phyloP scores from a whole-genome alignment of 2,113 vertebrate species.

The Dinomys branickii region DNA sequence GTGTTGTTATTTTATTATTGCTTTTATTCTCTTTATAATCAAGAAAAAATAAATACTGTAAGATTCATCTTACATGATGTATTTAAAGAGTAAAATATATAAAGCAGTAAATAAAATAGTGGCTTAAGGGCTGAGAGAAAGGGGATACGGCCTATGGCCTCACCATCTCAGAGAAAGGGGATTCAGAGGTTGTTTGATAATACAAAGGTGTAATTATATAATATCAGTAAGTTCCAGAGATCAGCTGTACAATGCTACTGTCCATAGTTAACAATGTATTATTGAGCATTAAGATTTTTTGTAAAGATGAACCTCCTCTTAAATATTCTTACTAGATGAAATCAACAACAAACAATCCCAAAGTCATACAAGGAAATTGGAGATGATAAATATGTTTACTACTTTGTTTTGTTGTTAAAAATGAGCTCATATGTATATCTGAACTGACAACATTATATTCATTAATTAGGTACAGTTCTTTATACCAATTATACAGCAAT shows the following conservation, averaged over 20 bases:
- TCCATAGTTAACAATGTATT: neutral
- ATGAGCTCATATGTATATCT: too few relatives aligned
- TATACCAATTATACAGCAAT: neutral
- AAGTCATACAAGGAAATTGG: neutral
- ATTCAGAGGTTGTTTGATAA: too few relatives aligned
- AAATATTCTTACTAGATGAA: neutral
- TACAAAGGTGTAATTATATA: neutral
- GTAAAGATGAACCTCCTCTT: neutral
- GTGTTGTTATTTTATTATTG: too few relatives aligned
- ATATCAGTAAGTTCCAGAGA: neutral
- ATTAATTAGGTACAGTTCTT: neutral
- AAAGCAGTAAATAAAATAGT: neutral
- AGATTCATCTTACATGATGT: neutral
- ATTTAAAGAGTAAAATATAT: neutral
- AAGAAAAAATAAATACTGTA: neutral
- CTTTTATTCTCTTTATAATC: too few relatives aligned
- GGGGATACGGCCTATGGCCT: too few relatives aligned
- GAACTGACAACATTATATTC: neutral
- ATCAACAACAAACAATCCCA: neutral
- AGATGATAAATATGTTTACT: neutral
- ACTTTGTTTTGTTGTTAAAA: neutral
- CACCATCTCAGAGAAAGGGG: neutral
- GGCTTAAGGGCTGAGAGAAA: too few relatives aligned
- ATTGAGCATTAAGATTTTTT: neutral
- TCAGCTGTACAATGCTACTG: neutral